Percentiles rank a stretch among this genome's conserved stretches.
phyloP scores from a whole-genome alignment of 2,113 vertebrate species.

The Mormyrus iriodes region DNA sequence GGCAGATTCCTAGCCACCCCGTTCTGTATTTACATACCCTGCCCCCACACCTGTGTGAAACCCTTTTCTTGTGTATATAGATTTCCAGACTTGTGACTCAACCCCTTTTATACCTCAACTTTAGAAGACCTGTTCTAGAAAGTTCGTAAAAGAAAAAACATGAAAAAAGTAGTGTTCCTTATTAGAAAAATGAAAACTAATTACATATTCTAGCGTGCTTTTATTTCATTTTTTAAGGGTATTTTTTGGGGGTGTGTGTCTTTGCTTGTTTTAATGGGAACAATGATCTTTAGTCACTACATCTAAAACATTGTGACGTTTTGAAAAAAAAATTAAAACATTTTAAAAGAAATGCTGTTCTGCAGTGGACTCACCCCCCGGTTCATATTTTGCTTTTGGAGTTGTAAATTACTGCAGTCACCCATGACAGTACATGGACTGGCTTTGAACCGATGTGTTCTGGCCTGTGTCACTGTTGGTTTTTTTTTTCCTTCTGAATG shows the following conservation, averaged over 20 bases:
- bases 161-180: slow-evolving; percentile 74
- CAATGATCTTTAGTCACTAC: slow-evolving; percentile 60
- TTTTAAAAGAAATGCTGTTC: slow-evolving; percentile 23
- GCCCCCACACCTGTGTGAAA: slow-evolving; percentile 51
- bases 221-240: slow-evolving; percentile 37
- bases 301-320: slow-evolving; percentile 61
- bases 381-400: neutral
- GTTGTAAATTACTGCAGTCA: neutral
- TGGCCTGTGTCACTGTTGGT: neutral
- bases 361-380: neutral
- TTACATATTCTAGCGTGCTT: slow-evolving; percentile 73
- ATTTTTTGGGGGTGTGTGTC: slow-evolving; percentile 41
- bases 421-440: neutral
- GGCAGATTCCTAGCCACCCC: slow-evolving; percentile 35
- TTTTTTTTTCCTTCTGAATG: neutral
- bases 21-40: slow-evolving; percentile 57
- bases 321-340: slow-evolving; percentile 61
- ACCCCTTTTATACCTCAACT: slow-evolving; percentile 80
- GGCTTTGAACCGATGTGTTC: neutral
- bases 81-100: slow-evolving; percentile 70
- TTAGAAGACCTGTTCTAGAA: slow-evolving; percentile 74
- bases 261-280: slow-evolving; percentile 46
- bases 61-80: slow-evolving; percentile 67
- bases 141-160: slow-evolving; percentile 60
- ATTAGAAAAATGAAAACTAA: slow-evolving; percentile 66